A percentile compares a stretch with the other conserved stretches of the same genome.
phyloP scores from a whole-genome alignment of 2,888 invertebrate species.

The Syrphus vitripennis region DNA sequence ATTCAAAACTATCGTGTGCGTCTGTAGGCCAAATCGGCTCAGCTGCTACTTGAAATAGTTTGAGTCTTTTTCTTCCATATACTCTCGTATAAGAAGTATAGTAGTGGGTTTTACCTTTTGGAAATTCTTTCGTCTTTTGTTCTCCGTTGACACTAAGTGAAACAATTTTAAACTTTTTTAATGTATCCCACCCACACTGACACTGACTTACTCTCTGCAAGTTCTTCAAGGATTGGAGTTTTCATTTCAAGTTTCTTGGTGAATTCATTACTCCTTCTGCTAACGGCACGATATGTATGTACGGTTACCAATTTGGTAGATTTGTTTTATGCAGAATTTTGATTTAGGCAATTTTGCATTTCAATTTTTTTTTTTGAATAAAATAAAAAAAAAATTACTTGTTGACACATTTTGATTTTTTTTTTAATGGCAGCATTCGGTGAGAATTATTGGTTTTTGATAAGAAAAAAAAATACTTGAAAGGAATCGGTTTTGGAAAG shows the following conservation, averaged over 20 bases:
- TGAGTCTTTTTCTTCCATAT: background rate
- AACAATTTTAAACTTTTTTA: slow-evolving; percentile 65
- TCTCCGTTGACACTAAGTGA: slow-evolving; percentile 58
- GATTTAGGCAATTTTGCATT: background rate
- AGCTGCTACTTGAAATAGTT: slow-evolving; percentile 18
- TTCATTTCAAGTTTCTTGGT: slow-evolving; percentile 43
- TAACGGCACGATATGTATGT: background rate
- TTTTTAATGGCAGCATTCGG: too few species aligned
- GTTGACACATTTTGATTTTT: background rate
- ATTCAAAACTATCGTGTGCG: background rate
- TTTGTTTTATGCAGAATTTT: background rate
- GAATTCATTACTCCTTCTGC: slow-evolving; percentile 37
- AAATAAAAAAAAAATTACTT: background rate
- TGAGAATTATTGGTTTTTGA: too few species aligned
- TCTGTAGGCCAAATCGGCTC: slow-evolving; percentile 21
- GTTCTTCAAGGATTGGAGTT: slow-evolving; percentile 13
- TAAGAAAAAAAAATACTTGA: too few species aligned
- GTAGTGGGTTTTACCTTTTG: slow-evolving; percentile 13
- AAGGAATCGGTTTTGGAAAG: too few species aligned
- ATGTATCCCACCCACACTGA: slow-evolving; percentile 23
- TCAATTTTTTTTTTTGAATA: background rate
- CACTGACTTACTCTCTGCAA: background rate
- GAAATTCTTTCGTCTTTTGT: slow-evolving; percentile 28
- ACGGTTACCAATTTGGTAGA: background rate
- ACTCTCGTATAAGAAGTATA: background rate